These are phyloP conservation scores for Fabriciana adippe DNA, from an alignment of 2,888 invertebrate genomes.

Conservation along the genomic window DNA sequence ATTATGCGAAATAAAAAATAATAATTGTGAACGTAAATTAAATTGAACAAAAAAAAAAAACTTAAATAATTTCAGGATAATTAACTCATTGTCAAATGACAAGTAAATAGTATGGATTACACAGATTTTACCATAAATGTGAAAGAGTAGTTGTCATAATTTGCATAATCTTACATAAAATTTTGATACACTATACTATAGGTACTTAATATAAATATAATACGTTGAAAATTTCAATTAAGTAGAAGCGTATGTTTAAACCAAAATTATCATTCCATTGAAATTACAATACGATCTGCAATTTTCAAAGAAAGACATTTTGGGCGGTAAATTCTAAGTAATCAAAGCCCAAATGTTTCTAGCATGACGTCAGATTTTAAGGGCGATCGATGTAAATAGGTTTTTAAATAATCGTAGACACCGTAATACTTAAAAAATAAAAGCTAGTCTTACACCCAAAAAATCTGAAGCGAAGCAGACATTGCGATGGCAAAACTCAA, in stretches of 20 bases:
- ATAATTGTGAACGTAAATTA: slow-evolving; percentile 46
- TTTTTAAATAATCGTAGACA: slow-evolving; percentile 17
- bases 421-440: slow-evolving; percentile 1
- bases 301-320: slow-evolving; percentile 38
- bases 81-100: slow-evolving; percentile 54
- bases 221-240: slow-evolving; percentile 77
- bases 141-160: slow-evolving; percentile 74
- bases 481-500: slow-evolving; percentile 44
- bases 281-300: slow-evolving; percentile 51
- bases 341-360: slow-evolving; percentile 51
- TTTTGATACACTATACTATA: slow-evolving; percentile 73
- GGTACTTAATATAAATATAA: slow-evolving; percentile 77
- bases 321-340: slow-evolving; percentile 36
- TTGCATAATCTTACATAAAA: slow-evolving; percentile 70
- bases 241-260: slow-evolving; percentile 79
- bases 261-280: slow-evolving; percentile 57
- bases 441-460: slow-evolving; percentile 50
- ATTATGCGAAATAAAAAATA: slow-evolving; percentile 74
- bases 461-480: slow-evolving; percentile 63
- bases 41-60: slow-evolving; percentile 53
- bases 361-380: slow-evolving; percentile 62
- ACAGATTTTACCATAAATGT: slow-evolving; percentile 51
- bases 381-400: slow-evolving; percentile 47
- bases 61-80: slow-evolving; percentile 63
- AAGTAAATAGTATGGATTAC: slow-evolving; percentile 44